Evolutionary conservation across 2,113 vertebrate genomes (phyloP).

Genomic region (Scopus umbretta): DNA sequence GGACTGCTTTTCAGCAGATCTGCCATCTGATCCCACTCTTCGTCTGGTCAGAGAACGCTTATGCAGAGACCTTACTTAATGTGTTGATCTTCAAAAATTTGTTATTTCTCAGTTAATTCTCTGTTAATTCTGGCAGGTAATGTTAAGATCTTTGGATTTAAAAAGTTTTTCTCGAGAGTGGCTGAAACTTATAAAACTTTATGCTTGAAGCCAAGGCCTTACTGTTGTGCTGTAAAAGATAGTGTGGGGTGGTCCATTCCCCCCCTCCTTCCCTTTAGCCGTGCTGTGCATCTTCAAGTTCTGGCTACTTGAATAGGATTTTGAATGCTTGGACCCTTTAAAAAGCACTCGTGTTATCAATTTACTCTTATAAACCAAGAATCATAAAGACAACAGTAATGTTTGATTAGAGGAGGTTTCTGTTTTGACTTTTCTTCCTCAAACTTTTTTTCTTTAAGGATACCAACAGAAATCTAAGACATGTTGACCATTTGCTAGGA

Average conservation of each 20-base stretch:
- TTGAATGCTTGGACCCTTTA: not conserved
- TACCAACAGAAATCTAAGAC: slow-evolving; percentile 86
- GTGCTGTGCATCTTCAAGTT: not conserved
- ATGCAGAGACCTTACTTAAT: not conserved
- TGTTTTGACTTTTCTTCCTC: not conserved
- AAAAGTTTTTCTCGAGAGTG: not conserved
- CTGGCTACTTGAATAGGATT: not conserved
- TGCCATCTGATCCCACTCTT: not conserved
- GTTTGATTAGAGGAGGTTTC: not conserved
- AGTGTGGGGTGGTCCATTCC: too few species aligned
- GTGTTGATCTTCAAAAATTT: not conserved
- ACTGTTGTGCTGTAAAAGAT: not conserved
- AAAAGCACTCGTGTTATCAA: not conserved
- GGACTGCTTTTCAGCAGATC: not conserved
- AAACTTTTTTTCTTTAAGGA: slow-evolving; percentile 75
- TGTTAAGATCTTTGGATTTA: not conserved
- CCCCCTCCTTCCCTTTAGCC: not conserved
- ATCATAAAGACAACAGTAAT: not conserved
- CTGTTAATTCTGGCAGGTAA: not conserved
- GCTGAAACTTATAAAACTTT: not conserved
- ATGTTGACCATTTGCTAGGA: slow-evolving; percentile 89
- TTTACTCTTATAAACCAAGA: not conserved
- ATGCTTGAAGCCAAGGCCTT: not conserved
- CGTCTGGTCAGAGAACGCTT: not conserved
- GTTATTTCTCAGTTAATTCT: not conserved